Evolutionary conservation across 2,797 vertebrate species (phyloP), one percentile per base, ranked within the genome.

Genomic region (Pyrocephalus nanus): DNA sequence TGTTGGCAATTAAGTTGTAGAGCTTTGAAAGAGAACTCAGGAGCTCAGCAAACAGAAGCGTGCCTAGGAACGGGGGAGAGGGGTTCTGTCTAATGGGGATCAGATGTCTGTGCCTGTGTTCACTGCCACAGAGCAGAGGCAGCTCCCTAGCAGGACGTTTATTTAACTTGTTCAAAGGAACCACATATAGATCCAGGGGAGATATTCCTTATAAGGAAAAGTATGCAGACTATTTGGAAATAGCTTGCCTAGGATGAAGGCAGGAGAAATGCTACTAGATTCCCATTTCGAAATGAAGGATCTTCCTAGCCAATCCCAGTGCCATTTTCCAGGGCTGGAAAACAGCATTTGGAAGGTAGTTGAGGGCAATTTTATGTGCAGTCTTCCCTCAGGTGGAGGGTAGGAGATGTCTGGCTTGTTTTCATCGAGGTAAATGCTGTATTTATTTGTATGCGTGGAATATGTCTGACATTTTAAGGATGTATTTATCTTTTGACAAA

Each of bases 151-250:
- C 92, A 93, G 93, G 95, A 97, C 93, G 8, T 97, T 97, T 96
- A 94, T 95, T 98, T 97, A 92, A 92, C 72, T 97, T 94, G 96
- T 97, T 97, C 97, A 97, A 97, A 97, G 96, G 95, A 97, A 90
- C 96, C 53, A 27, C 97, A 96, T 97, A 96, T 97, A 98, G 98
- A 98, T 98, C 89, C 95, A 96, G 95, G 95, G 92, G 95, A 98
- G 97, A 98, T 98, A 98, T 96, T 98, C 98, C 98, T 98, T 98
- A 98, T 98, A 98, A 98, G 98, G 98, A 98, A 98, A 98, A 98
- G 97, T 98, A 98, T 98, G 98, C 96, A 94, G 97, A 97, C 97
- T 98, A 98, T 98, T 98, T 98, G 96, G 97, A 97, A 98, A 97
- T 96, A 90, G 96, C 96, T 97, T 30, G 91, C 93, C 95, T 91